Conservation (phyloP, 2,888 invertebrate species). For the Boloria euphrosyne region DNA sequence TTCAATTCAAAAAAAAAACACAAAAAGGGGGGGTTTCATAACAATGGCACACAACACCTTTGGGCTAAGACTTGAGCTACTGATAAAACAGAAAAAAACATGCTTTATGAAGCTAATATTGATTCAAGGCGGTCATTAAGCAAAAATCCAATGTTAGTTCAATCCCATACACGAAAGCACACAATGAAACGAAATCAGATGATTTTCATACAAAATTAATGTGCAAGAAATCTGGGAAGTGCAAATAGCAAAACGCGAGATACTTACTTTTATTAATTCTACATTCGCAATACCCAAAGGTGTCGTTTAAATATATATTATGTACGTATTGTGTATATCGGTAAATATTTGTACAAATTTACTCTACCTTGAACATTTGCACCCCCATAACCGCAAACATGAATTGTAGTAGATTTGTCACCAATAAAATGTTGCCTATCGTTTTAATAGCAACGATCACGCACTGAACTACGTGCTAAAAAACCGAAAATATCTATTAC, state of each 20-base stretch:
- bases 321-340: constrained; percentile 30
- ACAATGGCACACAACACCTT: constrained; percentile 73
- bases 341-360: constrained; percentile 9
- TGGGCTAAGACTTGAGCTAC: constrained; percentile 58
- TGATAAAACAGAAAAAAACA: constrained; percentile 49
- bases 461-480: constrained; percentile 99
- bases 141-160: constrained; percentile 32
- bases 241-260: constrained; percentile 53
- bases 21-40: constrained; percentile 38
- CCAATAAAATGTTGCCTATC: constrained; percentile 99
- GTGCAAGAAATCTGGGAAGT: constrained; percentile 35
- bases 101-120: constrained; percentile 50
- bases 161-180: constrained; percentile 40
- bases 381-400: constrained; percentile 99
- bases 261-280: constrained; percentile 58
- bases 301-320: constrained; percentile 55
- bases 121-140: constrained; percentile 20
- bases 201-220: constrained; percentile 29
- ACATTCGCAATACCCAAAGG: constrained; percentile 66
- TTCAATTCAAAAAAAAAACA: constrained; percentile 76
- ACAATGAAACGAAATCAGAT: constrained; percentile 41
- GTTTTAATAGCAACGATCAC: constrained; percentile 99
- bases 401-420: constrained; percentile 99
- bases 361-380: constrained; percentile 99
- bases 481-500: constrained; percentile 45